phyloP scores from a whole-genome alignment of 2,888 invertebrate genomes.

The Dasypogon diadema region DNA sequence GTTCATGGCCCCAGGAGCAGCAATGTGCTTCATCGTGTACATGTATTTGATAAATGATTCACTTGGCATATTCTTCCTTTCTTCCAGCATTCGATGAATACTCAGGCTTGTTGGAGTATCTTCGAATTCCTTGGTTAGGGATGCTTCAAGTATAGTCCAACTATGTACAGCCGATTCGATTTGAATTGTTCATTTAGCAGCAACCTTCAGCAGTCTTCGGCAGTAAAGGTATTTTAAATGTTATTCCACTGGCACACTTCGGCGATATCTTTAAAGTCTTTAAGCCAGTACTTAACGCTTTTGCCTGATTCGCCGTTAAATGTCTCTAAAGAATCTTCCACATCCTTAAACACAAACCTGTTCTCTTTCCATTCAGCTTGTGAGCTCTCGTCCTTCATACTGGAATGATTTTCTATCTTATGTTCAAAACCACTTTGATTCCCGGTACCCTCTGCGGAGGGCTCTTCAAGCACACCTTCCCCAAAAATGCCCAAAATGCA shows the following conservation, averaged over 20 bases:
- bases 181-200: neutral
- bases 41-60: neutral
- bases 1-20: too few species aligned
- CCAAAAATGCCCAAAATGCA: too few species aligned
- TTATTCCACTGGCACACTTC: neutral
- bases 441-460: too few species aligned
- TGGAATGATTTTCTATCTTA: too few species aligned
- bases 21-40: too few species aligned
- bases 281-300: neutral
- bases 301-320: neutral
- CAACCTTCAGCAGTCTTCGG: neutral
- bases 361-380: too few species aligned
- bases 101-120: neutral
- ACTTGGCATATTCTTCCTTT: neutral
- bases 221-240: neutral
- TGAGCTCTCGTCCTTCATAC: too few species aligned
- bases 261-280: constrained; percentile 9
- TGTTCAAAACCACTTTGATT: too few species aligned
- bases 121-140: neutral
- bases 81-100: neutral
- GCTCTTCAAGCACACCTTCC: too few species aligned
- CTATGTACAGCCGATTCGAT: neutral
- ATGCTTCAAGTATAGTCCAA: neutral
- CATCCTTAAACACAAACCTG: neutral
- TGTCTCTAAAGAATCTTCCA: neutral